phyloP scores from a whole-genome alignment of 2,888 invertebrate genomes.

The Catocala sponsa region DNA sequence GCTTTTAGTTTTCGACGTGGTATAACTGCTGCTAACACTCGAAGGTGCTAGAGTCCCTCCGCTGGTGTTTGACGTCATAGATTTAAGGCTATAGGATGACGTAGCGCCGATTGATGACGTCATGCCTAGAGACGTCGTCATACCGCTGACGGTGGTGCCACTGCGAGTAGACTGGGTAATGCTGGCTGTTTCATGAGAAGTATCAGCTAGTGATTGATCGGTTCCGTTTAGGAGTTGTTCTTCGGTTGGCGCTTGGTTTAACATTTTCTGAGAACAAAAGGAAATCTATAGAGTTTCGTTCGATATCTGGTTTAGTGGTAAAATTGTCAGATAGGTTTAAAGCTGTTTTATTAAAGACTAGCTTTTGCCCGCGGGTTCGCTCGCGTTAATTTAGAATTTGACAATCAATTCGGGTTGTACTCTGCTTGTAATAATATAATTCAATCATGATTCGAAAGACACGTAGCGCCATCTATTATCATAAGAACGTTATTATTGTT shows the following conservation, averaged over 20 bases:
- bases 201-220: conserved; percentile 70
- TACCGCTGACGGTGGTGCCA: conserved; percentile 62
- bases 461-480: too few species aligned
- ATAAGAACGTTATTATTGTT: too few species aligned
- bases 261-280: conserved; percentile 73
- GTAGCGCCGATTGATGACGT: conserved; percentile 77
- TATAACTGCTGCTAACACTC: conserved; percentile 76
- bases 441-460: too few species aligned
- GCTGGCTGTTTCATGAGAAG: conserved; percentile 71
- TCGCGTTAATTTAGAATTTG: too few species aligned
- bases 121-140: conserved; percentile 77
- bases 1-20: conserved; percentile 79
- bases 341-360: too few species aligned
- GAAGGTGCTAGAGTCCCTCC: conserved; percentile 80
- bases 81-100: conserved; percentile 80
- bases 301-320: too few species aligned
- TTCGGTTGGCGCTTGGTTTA: conserved; percentile 82
- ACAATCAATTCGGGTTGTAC: too few species aligned
- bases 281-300: background rate
- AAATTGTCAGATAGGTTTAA: too few species aligned
- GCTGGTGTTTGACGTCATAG: conserved; percentile 74
- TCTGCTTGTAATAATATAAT: too few species aligned
- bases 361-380: too few species aligned
- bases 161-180: conserved; percentile 75
- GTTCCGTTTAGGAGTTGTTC: conserved; percentile 72